A percentile compares a stretch with the other conserved stretches of the same genome.
These are phyloP conservation scores for Butorides virescens DNA, from an alignment of 2,113 vertebrate genomes.

Conservation along the genomic window DNA sequence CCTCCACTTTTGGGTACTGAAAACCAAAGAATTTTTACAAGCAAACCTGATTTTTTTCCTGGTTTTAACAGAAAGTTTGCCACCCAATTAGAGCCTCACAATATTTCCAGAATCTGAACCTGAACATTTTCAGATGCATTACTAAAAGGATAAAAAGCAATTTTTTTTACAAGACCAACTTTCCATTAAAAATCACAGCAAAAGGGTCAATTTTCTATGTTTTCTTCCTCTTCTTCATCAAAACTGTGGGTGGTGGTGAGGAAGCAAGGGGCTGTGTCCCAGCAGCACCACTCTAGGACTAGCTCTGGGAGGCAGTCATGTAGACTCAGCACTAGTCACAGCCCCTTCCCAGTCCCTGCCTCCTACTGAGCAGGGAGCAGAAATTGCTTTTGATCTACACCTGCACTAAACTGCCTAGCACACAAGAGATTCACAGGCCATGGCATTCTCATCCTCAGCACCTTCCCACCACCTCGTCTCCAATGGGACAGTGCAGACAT, in stretches of 20 bases:
- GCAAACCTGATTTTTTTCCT: constrained; percentile 2
- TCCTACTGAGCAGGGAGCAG: background rate
- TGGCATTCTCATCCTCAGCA: background rate
- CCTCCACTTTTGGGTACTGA: background rate
- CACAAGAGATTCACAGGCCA: background rate
- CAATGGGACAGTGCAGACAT: background rate
- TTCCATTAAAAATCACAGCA: background rate
- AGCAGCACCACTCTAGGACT: background rate
- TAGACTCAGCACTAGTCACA: background rate
- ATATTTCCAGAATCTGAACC: background rate
- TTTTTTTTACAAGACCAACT: background rate
- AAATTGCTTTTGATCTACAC: background rate
- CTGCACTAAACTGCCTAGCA: background rate
- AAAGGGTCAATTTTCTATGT: background rate
- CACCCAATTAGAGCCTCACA: background rate
- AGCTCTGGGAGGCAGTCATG: background rate
- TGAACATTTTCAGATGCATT: background rate
- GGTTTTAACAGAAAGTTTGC: background rate
- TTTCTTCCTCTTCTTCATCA: background rate
- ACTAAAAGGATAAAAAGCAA: background rate
- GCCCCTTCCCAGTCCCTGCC: background rate
- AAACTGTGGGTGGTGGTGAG: background rate
- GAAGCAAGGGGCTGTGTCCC: background rate
- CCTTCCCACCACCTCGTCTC: background rate
- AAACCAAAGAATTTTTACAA: constrained; percentile 58